A percentile compares a stretch with the other conserved stretches of the same genome.
Conservation (phyloP, 2,113 vertebrate genomes). For the Echinops telfairi region DNA sequence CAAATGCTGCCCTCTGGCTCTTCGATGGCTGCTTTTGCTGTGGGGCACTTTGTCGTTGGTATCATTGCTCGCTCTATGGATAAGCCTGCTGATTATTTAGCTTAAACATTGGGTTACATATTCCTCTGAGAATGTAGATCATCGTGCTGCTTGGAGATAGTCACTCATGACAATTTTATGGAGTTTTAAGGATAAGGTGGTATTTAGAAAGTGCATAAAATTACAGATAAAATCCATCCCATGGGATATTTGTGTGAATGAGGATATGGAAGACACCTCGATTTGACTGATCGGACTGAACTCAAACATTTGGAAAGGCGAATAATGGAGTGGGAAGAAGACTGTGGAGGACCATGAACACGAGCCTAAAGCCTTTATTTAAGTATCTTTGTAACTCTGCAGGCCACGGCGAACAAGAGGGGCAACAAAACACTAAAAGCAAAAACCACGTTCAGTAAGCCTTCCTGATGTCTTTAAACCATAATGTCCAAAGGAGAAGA, state of each 20-base stretch:
- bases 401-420: neutral
- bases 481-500: neutral
- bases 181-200: neutral
- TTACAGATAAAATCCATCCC: neutral
- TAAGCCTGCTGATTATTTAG: neutral
- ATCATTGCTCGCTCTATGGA: neutral
- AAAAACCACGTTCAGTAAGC: neutral
- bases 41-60: neutral
- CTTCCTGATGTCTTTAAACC: neutral
- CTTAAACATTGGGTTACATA: neutral
- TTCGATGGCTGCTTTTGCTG: neutral
- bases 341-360: neutral
- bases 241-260: neutral
- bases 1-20: too few species aligned
- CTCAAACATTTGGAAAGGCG: neutral
- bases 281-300: constrained; percentile 15
- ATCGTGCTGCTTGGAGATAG: neutral
- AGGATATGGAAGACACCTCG: neutral
- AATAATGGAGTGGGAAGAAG: constrained; percentile 2
- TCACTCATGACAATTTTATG: neutral
- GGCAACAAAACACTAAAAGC: neutral
- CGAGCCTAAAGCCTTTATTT: neutral
- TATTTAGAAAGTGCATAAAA: constrained; percentile 42
- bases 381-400: neutral
- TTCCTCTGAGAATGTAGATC: constrained; percentile 22